These are phyloP conservation scores for Tamandua tetradactyla DNA, from an alignment of 2,797 vertebrate genomes.

Conservation along the genomic window DNA sequence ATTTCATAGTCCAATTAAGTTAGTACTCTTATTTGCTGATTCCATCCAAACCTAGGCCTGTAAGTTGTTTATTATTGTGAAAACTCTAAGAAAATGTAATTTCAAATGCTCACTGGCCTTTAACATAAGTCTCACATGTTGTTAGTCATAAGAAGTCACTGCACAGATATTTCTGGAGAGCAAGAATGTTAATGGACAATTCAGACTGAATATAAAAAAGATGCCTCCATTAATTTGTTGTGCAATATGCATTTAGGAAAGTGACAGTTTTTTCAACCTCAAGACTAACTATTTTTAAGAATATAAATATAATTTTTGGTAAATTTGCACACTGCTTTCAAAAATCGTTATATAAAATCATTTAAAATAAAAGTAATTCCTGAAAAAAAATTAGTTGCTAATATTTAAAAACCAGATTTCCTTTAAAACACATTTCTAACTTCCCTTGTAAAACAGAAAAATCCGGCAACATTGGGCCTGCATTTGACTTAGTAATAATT, in stretches of 20 bases:
- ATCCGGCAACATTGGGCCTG: neutral
- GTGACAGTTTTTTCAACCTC: conserved; percentile 63
- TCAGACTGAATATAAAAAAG: conserved; percentile 71
- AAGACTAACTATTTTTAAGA: conserved; percentile 81
- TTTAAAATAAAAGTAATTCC: conserved; percentile 83
- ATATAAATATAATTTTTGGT: conserved; percentile 82
- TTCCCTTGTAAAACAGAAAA: conserved; percentile 1
- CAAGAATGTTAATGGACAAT: neutral
- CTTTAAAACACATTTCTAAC: conserved; percentile 7
- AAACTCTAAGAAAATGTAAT: neutral
- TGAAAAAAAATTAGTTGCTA: conserved; percentile 30
- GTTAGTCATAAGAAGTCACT: neutral
- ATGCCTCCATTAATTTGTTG: neutral
- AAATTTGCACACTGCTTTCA: conserved; percentile 80
- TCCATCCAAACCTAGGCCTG: neutral
- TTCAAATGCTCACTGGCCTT: neutral
- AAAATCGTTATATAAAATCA: conserved; percentile 81
- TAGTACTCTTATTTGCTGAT: conserved; percentile 6
- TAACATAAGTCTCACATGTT: conserved; percentile 23
- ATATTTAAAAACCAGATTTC: conserved; percentile 43
- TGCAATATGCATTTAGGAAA: conserved; percentile 51
- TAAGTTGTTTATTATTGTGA: conserved; percentile 2
- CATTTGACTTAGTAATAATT: neutral
- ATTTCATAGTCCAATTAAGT: neutral
- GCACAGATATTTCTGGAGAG: conserved; percentile 65